Base-by-base conservation (phyloP, 2,888 invertebrate species). In the Metellina segmentata region DNA sequence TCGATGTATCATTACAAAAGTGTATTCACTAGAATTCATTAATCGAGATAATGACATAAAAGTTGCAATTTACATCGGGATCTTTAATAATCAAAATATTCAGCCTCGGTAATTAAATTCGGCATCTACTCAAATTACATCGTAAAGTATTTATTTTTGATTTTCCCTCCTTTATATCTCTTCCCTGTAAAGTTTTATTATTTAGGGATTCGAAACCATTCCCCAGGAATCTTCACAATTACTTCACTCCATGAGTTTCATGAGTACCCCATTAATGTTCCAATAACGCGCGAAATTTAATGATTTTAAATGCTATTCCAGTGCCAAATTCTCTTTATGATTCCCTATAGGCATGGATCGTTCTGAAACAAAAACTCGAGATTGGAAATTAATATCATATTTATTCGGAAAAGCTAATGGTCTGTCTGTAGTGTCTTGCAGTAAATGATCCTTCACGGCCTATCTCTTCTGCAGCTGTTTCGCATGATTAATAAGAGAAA, bases 21-120 rank as follows among this genome's bases (percentile, higher is more conserved):
- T 4, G 49, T 7, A 9, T 16, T 78, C 49, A 78, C 70, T 85
- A 48, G n/a, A 77, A 70, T 78, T 49, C 85, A 85, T 78, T 85
- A 85, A 34, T n/a, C 61, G 11, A n/a, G 69, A 85, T 77, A 85
- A 78, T 78, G 78, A 69, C n/a, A 49, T 70, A 70, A 70, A 85
- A 85, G 61, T 85, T 77, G 16, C n/a, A 85, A 77, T 85, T 70
- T 34, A 7, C n/a, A 7, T 75, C 48, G 16, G 34, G 11, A 78
- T 78, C 61, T 61, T 9, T 61, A 61, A 11, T 61, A 61, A 61
- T 61, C 61, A 61, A 61, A 61, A 61, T 61, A 34, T 34, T 2
- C 34, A 34, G 34, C 34, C 34, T 34, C 34, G 34, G 34, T 34
- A 61, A 61, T 61, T 61, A 61, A 7, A 61, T 61, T 61, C 61